A percentile compares a stretch with the other conserved stretches of the same genome.
Conservation (phyloP, 92 coral and sea anemone genomes). For the Palythoa heliodiscus region DNA sequence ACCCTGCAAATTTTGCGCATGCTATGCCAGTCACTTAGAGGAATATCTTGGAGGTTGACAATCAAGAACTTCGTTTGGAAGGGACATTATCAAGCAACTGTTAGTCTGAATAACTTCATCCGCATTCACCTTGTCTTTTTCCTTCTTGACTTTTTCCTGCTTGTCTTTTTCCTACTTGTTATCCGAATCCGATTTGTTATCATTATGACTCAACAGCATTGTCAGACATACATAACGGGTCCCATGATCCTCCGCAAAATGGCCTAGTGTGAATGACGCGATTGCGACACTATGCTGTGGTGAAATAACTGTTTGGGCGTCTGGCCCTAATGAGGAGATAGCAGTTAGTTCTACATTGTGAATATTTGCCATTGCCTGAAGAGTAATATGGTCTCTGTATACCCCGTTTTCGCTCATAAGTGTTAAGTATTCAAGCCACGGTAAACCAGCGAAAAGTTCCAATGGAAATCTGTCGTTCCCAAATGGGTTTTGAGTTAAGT, state of each 20-base stretch:
- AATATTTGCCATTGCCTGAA: conserved; percentile 46
- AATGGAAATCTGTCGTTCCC: no score
- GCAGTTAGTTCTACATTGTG: conserved; percentile 38
- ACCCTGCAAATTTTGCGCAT: conserved; percentile 21
- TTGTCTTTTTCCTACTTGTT: not conserved
- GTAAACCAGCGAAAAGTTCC: no score
- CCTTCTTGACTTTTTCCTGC: no score
- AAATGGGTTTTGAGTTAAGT: no score
- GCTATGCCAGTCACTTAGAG: no score
- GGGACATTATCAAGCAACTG: not conserved
- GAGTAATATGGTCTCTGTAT: conserved; percentile 43
- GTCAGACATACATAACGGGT: conserved; percentile 40
- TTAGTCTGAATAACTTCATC: no score
- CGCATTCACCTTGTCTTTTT: conserved; percentile 16
- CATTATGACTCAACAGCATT: conserved; percentile 7
- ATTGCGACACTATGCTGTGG: conserved; percentile 20
- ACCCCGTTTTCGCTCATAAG: not conserved
- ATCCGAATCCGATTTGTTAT: not conserved
- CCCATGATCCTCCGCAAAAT: conserved; percentile 50
- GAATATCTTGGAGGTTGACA: conserved; percentile 1
- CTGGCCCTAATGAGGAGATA: conserved; percentile 42
- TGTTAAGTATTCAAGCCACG: no score
- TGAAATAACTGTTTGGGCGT: conserved; percentile 32
- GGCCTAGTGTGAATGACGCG: conserved; percentile 43
- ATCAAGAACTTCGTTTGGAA: conserved; percentile 18